Percentiles rank a stretch among this genome's conserved stretches.
Conservation (phyloP, 2,797 vertebrate species). For the Pempheris klunzingeri region DNA sequence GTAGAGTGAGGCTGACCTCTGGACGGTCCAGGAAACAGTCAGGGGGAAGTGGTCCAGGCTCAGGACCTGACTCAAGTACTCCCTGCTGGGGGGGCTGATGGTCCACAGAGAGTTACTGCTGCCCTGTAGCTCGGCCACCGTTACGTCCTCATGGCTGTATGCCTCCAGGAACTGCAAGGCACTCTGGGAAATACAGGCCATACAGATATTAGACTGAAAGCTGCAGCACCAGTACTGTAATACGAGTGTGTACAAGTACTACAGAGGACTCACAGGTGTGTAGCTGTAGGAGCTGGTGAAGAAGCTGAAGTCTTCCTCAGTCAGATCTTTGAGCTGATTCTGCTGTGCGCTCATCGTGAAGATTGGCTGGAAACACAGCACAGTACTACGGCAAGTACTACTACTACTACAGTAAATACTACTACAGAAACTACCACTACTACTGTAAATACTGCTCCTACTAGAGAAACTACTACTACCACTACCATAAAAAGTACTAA, state of each 20-base stretch:
- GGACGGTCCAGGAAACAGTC: slow-evolving; percentile 93
- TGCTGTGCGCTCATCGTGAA: slow-evolving; percentile 98
- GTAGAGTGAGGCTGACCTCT: slow-evolving; percentile 82
- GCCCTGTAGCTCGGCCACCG: slow-evolving; percentile 92
- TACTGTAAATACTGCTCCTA: background rate
- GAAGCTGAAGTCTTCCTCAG: slow-evolving; percentile 66
- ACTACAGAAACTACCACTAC: background rate
- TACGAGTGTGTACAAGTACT: background rate
- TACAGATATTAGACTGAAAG: background rate
- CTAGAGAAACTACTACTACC: background rate
- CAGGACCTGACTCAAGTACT: slow-evolving; percentile 91
- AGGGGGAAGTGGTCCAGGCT: slow-evolving; percentile 89
- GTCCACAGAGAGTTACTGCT: slow-evolving; percentile 97
- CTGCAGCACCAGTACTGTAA: background rate
- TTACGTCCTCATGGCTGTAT: slow-evolving; percentile 91
- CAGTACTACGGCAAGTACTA: background rate
- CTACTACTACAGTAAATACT: too few relatives aligned
- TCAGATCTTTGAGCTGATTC: slow-evolving; percentile 90
- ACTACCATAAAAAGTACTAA: too few relatives aligned
- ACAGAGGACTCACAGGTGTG: slow-evolving; percentile 68
- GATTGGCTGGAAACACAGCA: slow-evolving; percentile 86
- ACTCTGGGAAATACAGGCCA: slow-evolving; percentile 80
- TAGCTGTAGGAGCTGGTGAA: slow-evolving; percentile 81
- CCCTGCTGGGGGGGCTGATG: slow-evolving; percentile 94
- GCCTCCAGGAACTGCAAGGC: slow-evolving; percentile 95